Evolutionary conservation across 2,888 invertebrate genomes (phyloP), one percentile per base, ranked within the genome.

Genomic region (Polymixis flavicincta): DNA sequence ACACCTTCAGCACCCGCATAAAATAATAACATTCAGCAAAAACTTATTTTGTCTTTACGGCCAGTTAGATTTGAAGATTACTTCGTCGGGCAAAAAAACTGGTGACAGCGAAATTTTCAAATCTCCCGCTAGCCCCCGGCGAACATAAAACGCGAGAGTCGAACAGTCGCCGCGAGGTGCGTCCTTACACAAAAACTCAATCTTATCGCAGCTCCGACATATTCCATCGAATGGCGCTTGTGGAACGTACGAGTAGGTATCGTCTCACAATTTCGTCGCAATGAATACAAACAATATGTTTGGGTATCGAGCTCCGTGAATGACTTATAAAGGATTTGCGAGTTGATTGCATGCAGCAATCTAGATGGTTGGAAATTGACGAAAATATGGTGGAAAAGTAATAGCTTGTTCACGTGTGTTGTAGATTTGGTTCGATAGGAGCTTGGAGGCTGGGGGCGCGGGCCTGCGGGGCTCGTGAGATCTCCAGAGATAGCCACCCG

Each of bases 21-120:
- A 85, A 87, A 81, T 84, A 80, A 82, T 83, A 85, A 78, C 64
- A 76, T 86, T 81, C 76, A 73, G 69, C 84, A 83, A 80, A 89
- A 90, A 89, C 90, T 90, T 91, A 92, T 92, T 93, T 89, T 84
- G 88, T 90, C 89, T 93, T 95, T 95, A 95, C 91, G 90, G 91
- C 90, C 93, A 93, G 94, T 94, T 92, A 92, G 92, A 93, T 94
- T 92, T 90, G 89, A 89, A 93, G 94, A 94, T 94, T 93, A 92
- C 90, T 91, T 84, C 84, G 87, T 86, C 90, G 87, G 87, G 82
- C 85, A 88, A 90, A 91, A 92, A 93, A 91, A 89, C 92, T 91
- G 91, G 92, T 93, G 94, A 92, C 94, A 92, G 92, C 92, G 90
- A 88, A 91, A 91, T 91, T 92, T 92, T 88, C 87, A 90, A 92